Base-by-base conservation (phyloP, 2,797 vertebrate genomes). In the Psittacula derbiana region DNA sequence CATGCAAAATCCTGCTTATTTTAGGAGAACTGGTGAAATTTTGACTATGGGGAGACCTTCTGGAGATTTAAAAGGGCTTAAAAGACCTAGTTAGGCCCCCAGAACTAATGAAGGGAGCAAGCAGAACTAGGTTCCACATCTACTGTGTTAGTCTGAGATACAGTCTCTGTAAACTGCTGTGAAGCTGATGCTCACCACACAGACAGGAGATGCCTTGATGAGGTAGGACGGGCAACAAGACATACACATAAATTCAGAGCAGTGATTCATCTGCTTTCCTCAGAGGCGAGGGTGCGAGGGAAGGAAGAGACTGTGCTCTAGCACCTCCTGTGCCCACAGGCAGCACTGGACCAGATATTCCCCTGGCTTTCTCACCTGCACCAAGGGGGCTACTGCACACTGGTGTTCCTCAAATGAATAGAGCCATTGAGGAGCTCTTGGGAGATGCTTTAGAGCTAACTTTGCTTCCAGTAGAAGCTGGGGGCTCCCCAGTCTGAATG, bases 131-230 rank as follows among this genome's bases (percentile, higher is more conserved):
- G 31, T 65, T 30, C 12, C n/a, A 40, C 33, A 36, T 15, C 15
- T 61, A 13, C 18, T 27, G 33, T 21, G 12, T 70, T 28, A 43
- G 12, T 36, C 46, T 65, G 41, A 69, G 31, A 64, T 16, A 27
- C 0, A 38, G 33, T 27, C 52, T 84, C 36, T 79, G 25, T 41
- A 46, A 47, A 38, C 9, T 43, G 53, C 25, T 2, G 7, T 55
- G 58, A 73, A 85, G 33, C 16, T 31, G 67, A 17, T 0, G 0
- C 66, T 52, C 4, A 0, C 16, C 1, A 0, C 16, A 13, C 12
- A 11, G 31, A 1, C 0, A 78, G 44, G n/a, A 91, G 70, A 24
- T 52, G 41, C 28, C 33, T 87, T 57, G 33, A 12, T 62, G 55
- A 89, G 41, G 31, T 3, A 61, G 40, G 33, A 52, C 20, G 13